phyloP scores from a whole-genome alignment of 1,140 invertebrate species.

The Sarcophaga peregrina region DNA sequence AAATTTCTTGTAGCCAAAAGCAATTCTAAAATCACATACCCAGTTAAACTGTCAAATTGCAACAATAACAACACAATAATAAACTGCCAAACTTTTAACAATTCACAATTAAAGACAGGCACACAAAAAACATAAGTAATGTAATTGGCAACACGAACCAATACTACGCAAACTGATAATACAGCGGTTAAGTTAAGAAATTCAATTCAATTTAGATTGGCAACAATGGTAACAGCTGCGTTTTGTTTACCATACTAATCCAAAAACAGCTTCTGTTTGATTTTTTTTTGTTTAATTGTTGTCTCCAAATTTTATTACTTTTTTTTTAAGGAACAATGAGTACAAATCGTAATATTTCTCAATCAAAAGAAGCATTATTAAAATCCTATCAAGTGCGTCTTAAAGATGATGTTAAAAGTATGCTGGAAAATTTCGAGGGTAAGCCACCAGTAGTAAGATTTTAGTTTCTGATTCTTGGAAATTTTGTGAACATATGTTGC shows the following conservation, averaged over 20 bases:
- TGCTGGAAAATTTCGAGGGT: conserved; percentile 97
- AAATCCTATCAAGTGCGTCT: conserved; percentile 93
- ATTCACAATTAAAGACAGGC: not conserved
- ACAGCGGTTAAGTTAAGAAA: not conserved
- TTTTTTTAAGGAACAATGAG: not conserved
- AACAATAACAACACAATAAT: not conserved
- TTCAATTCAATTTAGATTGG: not conserved
- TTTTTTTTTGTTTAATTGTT: not conserved
- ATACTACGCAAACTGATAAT: no score
- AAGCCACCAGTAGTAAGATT: conserved; percentile 47
- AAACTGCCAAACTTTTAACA: not conserved
- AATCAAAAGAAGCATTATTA: conserved; percentile 92
- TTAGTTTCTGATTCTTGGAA: not conserved
- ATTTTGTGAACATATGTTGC: not conserved
- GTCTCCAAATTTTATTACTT: not conserved
- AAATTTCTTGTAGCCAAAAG: not conserved
- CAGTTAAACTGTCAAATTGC: not conserved
- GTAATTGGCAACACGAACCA: no score
- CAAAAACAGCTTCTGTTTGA: not conserved
- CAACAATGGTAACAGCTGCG: not conserved
- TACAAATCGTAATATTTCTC: conserved; percentile 74
- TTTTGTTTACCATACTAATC: not conserved
- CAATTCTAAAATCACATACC: not conserved
- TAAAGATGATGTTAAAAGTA: conserved; percentile 96
- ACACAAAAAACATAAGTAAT: no score